Conservation (phyloP, 1,140 invertebrate genomes). For the Drosophila auraria region DNA sequence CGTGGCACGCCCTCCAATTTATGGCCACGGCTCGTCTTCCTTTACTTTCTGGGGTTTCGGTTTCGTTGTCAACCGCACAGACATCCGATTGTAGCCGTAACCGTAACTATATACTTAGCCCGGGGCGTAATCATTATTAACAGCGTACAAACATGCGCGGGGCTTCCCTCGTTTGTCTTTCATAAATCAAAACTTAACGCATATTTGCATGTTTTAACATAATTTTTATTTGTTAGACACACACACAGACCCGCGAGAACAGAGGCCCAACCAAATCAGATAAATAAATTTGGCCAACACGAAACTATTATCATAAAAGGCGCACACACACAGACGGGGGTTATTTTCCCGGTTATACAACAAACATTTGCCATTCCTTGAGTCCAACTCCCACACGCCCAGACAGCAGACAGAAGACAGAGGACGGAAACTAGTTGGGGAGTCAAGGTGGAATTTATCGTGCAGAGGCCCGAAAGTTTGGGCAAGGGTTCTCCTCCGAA, state of each 20-base stretch:
- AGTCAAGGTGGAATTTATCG: conserved; percentile 79
- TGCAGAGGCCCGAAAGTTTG: conserved; percentile 68
- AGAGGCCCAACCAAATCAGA: conserved; percentile 63
- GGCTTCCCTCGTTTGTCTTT: conserved; percentile 58
- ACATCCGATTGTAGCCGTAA: conserved; percentile 53
- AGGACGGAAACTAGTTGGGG: conserved; percentile 34
- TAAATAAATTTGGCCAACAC: conserved; percentile 84
- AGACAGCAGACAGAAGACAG: conserved; percentile 22
- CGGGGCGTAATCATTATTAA: conserved; percentile 78
- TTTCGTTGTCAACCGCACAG: conserved; percentile 63
- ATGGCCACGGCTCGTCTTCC: conserved; percentile 12
- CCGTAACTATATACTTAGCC: conserved; percentile 55
- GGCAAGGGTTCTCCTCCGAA: conserved; percentile 52
- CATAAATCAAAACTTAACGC: conserved; percentile 84
- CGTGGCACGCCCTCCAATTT: conserved; percentile 22
- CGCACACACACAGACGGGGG: conserved; percentile 35
- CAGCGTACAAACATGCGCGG: conserved; percentile 60
- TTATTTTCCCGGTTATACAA: conserved; percentile 74
- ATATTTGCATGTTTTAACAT: conserved; percentile 85
- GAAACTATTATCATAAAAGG: conserved; percentile 84
- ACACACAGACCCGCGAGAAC: conserved; percentile 41
- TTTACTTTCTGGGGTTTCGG: neutral
- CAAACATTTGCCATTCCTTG: conserved; percentile 74
- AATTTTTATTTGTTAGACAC: conserved; percentile 81
- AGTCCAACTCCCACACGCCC: conserved; percentile 10